A percentile compares a stretch with the other conserved stretches of the same genome.
These are phyloP conservation scores for Synergus umbraculus DNA, from an alignment of 2,888 invertebrate genomes.

Conservation along the genomic window DNA sequence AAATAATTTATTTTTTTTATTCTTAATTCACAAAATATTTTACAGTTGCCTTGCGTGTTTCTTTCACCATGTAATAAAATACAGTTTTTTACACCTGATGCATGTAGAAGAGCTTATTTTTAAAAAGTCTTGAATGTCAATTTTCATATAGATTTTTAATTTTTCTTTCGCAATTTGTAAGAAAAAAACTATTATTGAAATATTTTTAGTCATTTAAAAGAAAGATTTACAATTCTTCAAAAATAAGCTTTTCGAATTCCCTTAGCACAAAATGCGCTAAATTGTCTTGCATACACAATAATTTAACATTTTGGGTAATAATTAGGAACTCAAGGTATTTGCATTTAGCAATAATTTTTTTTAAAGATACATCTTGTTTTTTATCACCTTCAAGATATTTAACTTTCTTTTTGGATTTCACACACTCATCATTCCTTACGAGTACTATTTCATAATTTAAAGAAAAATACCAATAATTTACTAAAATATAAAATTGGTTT, in stretches of 20 bases:
- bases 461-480: background rate
- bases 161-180: background rate
- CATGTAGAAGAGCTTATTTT: slow-evolving; percentile 6
- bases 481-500: background rate
- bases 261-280: slow-evolving; percentile 57
- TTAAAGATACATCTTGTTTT: background rate
- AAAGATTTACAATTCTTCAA: background rate
- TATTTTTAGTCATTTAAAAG: background rate
- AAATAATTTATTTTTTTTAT: slow-evolving; percentile 52
- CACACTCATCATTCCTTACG: background rate
- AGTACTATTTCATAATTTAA: background rate
- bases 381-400: background rate
- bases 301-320: slow-evolving; percentile 28
- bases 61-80: slow-evolving; percentile 10
- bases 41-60: slow-evolving; percentile 49
- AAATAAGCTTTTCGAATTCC: slow-evolving; percentile 42
- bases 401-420: background rate
- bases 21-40: slow-evolving; percentile 58
- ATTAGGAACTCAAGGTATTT: slow-evolving; percentile 20
- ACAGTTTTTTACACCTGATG: slow-evolving; percentile 13
- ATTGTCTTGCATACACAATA: slow-evolving; percentile 43
- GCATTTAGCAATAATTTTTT: background rate
- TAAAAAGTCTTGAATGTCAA: background rate
- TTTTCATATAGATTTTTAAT: background rate
- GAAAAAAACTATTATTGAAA: background rate